Percentiles rank a stretch among this genome's conserved stretches.
Evolutionary conservation across 2,888 invertebrate genomes (phyloP).

Genomic region (Eupithecia exiguata): DNA sequence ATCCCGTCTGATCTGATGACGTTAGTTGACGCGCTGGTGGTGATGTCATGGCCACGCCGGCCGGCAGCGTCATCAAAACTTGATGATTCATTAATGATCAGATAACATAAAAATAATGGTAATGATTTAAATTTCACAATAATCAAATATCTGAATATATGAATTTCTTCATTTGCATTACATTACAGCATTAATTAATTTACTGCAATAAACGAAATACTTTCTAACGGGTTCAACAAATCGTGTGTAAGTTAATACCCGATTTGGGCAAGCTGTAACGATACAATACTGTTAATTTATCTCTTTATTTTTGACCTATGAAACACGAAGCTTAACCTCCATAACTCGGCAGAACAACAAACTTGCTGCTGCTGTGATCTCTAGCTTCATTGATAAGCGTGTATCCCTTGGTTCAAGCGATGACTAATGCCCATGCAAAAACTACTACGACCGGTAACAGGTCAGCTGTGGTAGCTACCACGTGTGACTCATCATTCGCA

Average conservation of each 20-base stretch:
- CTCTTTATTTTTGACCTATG: constrained; percentile 23
- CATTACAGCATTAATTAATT: too few relatives aligned
- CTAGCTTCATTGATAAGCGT: constrained; percentile 64
- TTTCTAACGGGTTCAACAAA: background rate
- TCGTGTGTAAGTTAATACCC: constrained; percentile 10
- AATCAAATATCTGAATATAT: too few relatives aligned
- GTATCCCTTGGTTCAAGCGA: constrained; percentile 60
- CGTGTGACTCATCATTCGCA: constrained; percentile 68
- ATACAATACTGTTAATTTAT: constrained; percentile 19
- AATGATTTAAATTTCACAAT: constrained; percentile 16
- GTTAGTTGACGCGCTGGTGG: constrained; percentile 68
- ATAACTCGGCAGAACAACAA: constrained; percentile 35
- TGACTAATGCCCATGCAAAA: constrained; percentile 75
- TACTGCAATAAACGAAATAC: background rate
- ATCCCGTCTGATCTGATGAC: constrained; percentile 70
- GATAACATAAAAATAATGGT: constrained; percentile 10
- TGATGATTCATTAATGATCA: constrained; percentile 35
- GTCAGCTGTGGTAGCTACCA: constrained; percentile 52
- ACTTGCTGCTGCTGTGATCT: constrained; percentile 53
- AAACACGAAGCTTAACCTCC: constrained; percentile 18
- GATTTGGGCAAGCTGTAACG: background rate
- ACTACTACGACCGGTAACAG: constrained; percentile 62
- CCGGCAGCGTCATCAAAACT: constrained; percentile 60
- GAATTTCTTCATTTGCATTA: background rate
- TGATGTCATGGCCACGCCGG: constrained; percentile 76